A percentile compares a stretch with the other conserved stretches of the same genome.
Conservation (phyloP, 2,113 vertebrate genomes). For the Okapia johnstoni region DNA sequence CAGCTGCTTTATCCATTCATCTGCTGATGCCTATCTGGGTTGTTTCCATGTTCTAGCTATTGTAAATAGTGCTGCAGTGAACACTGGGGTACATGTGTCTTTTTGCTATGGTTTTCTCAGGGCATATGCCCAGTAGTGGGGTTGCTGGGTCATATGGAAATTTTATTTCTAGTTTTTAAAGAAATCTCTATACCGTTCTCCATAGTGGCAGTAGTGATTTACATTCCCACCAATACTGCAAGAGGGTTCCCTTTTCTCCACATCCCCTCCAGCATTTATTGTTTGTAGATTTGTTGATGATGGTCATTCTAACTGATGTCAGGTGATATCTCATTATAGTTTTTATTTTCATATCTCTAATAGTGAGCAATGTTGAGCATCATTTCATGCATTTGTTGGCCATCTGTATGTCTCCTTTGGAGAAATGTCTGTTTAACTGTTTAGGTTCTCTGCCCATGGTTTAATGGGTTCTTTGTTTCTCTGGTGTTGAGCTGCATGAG, state of each 20-base stretch:
- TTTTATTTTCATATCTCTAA: background rate
- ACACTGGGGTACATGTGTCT: rapidly evolving
- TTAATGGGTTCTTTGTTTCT: background rate
- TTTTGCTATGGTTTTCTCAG: background rate
- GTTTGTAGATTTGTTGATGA: background rate
- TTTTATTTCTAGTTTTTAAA: background rate
- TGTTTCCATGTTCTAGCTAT: background rate
- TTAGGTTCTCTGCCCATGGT: background rate
- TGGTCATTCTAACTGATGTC: background rate
- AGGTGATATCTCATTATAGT: background rate
- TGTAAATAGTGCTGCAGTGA: background rate
- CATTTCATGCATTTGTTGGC: background rate
- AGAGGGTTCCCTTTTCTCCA: background rate
- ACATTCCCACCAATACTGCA: background rate
- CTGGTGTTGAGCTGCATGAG: background rate
- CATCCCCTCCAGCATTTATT: background rate
- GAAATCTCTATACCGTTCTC: background rate
- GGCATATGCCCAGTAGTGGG: background rate
- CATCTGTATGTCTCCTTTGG: background rate
- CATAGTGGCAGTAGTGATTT: background rate
- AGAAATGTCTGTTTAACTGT: background rate
- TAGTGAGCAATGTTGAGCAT: background rate
- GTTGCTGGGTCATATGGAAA: background rate
- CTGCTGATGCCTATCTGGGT: background rate
- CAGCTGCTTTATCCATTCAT: background rate